Percentiles rank a stretch among this genome's conserved stretches.
Evolutionary conservation across 2,113 vertebrate species (phyloP).

Genomic region (Nematolebias whitei): DNA sequence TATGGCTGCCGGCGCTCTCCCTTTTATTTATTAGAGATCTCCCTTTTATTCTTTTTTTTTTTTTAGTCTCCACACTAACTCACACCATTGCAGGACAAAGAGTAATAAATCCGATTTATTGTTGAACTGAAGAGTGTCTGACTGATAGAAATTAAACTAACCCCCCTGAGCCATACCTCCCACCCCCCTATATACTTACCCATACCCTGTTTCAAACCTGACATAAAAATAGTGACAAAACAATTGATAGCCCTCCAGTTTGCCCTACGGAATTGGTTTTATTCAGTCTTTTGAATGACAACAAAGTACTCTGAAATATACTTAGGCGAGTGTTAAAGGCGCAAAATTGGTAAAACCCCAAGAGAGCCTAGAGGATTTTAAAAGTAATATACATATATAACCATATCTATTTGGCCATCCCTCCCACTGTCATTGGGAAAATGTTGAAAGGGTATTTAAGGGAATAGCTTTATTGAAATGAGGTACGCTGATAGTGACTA

Average conservation of each 20-base stretch:
- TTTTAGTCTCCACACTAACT: background rate
- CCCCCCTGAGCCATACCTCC: constrained; percentile 7
- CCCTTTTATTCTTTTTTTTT: background rate
- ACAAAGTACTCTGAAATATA: constrained; percentile 53
- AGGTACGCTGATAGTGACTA: background rate
- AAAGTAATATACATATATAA: constrained; percentile 10
- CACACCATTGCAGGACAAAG: constrained; percentile 50
- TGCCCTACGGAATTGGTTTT: constrained; percentile 69
- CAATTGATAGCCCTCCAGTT: constrained; percentile 76
- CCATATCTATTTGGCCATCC: constrained; percentile 12
- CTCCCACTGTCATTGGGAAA: constrained; percentile 4
- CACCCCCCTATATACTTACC: constrained; percentile 2
- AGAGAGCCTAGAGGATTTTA: constrained; percentile 10
- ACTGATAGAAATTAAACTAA: constrained; percentile 60
- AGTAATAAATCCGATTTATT: constrained; percentile 81
- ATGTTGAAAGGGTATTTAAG: constrained; percentile 30
- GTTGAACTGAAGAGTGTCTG: constrained; percentile 62
- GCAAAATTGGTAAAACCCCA: constrained; percentile 39
- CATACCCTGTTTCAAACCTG: constrained; percentile 40
- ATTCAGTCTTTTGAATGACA: constrained; percentile 62
- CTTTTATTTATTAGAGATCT: no score
- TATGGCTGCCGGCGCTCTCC: background rate
- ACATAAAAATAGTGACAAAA: constrained; percentile 56
- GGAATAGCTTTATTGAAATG: background rate
- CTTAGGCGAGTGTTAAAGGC: constrained; percentile 55